A percentile compares a stretch with the other conserved stretches of the same genome.
Conservation (phyloP, 1,140 invertebrate genomes). For the Drosophila sturtevanti region DNA sequence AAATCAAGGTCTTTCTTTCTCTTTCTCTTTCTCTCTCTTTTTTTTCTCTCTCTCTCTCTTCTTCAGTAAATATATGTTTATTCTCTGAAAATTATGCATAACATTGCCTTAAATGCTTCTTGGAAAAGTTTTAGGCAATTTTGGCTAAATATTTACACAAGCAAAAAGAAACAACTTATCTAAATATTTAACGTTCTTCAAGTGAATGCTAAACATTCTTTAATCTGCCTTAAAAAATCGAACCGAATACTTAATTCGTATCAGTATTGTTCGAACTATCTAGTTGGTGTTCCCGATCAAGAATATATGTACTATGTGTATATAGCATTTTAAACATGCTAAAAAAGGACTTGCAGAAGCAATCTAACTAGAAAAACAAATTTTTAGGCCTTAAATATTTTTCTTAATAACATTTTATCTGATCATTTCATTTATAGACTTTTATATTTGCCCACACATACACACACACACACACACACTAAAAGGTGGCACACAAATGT, state of each 20-base stretch:
- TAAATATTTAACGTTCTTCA: neutral
- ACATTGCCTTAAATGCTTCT: neutral
- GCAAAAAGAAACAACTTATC: neutral
- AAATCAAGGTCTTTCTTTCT: neutral
- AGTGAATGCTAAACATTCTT: too few species aligned
- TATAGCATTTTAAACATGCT: too few species aligned
- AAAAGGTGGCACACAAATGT: neutral
- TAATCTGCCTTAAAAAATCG: too few species aligned
- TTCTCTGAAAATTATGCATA: neutral
- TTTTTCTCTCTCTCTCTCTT: neutral
- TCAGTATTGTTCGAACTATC: too few species aligned
- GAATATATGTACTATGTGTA: too few species aligned
- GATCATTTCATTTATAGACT: slow-evolving; percentile 37
- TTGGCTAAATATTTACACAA: neutral
- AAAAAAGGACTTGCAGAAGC: too few species aligned
- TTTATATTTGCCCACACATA: slow-evolving; percentile 36
- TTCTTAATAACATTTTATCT: slow-evolving; percentile 27
- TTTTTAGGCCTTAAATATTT: slow-evolving; percentile 4
- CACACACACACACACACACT: slow-evolving; percentile 2
- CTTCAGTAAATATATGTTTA: neutral
- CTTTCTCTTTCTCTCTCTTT: neutral
- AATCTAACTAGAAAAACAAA: too few species aligned
- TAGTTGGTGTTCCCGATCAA: too few species aligned
- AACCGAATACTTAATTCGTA: too few species aligned
- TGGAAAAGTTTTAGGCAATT: neutral